Conservation (phyloP, 2,797 vertebrate species). For the Hyperoplus immaculatus region DNA sequence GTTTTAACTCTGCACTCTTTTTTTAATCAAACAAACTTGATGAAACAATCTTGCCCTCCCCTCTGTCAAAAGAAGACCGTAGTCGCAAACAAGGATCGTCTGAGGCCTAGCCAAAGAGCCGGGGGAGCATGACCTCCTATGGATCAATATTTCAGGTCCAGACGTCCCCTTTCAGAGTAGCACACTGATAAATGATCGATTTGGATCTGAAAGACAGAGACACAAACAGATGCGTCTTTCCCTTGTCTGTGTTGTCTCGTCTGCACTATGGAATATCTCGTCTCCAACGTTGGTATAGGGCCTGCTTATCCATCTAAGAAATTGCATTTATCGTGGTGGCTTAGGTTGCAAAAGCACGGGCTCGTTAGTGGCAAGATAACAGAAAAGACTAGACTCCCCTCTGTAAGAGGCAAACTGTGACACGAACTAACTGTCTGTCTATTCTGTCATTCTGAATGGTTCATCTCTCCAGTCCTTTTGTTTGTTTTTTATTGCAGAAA, state of each 20-base stretch:
- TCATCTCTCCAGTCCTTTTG: constrained; percentile 8
- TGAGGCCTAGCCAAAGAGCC: constrained; percentile 74
- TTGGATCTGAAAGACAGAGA: constrained; percentile 76
- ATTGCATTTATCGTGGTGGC: constrained; percentile 17
- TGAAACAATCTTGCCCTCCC: constrained; percentile 38
- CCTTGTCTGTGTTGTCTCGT: constrained; percentile 46
- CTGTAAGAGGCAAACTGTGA: not conserved
- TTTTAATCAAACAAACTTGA: constrained; percentile 38
- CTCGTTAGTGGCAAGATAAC: not conserved
- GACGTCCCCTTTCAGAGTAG: constrained; percentile 81
- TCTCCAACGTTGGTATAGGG: constrained; percentile 51
- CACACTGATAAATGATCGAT: constrained; percentile 85
- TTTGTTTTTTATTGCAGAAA: constrained; percentile 38
- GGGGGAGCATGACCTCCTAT: constrained; percentile 74
- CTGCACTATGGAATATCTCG: constrained; percentile 33
- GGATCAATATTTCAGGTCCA: constrained; percentile 81
- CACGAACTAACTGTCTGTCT: not conserved
- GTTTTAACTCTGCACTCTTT: constrained; percentile 51
- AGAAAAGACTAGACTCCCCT: not conserved
- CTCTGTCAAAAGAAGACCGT: constrained; percentile 65
- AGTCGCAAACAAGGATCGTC: constrained; percentile 75
- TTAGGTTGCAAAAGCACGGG: constrained; percentile 1
- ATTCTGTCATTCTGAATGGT: constrained; percentile 10
- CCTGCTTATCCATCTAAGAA: constrained; percentile 11
- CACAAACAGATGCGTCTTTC: constrained; percentile 82